Base-by-base conservation (phyloP, 1,140 invertebrate genomes). In the Parasteatoda tepidariorum region DNA sequence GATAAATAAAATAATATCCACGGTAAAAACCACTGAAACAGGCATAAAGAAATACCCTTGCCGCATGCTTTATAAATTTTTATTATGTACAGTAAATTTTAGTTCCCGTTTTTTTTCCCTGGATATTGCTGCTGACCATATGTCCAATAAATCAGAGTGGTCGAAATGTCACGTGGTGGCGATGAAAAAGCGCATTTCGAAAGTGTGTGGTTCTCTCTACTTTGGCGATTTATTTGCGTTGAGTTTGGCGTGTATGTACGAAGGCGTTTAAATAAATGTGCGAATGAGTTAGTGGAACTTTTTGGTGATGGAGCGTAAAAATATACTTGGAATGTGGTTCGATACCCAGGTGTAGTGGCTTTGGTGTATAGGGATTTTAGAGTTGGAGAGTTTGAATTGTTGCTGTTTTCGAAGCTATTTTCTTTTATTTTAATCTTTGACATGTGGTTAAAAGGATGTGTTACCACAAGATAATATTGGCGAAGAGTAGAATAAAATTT, bases 81-180 rank as follows among this genome's bases (percentile, higher is more conserved):
- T 79, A 79, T 79, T 79, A 79, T 79, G 76, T 68, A 66, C 76
- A 79, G 64, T 79, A 79, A 79, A 79, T 79, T 79, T 79, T 59
- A 68, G 55, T 30, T 34, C 59, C 64, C 64, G 7, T 26, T 34
- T 34, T 30, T 79, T 74, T 57, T 68, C 64, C 68, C 57, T 48
- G 76, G 30, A 64, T 33, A 68, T 68, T 34, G 62, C 57, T 33
- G 33, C 76, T 79, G 76, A 79, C 76, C 76, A 79, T 79, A 68
- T 34, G 64, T 67, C 62, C 26, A 15, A 66, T 76, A 76, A 76
- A 79, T 68, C 76, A 79, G 26, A 24, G 28, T 41, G 76, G 76
- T 68, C 76, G 62, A 67, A 73, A 70, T 48, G 38, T 68, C 34
- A 73, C 48, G 48, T 22, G 2, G 38, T 33, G 57, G 55, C 30